Percentiles rank a stretch among this genome's conserved stretches.
These are phyloP conservation scores for Tenthredo scrophulariae DNA, from an alignment of 2,888 invertebrate species.

Conservation along the genomic window DNA sequence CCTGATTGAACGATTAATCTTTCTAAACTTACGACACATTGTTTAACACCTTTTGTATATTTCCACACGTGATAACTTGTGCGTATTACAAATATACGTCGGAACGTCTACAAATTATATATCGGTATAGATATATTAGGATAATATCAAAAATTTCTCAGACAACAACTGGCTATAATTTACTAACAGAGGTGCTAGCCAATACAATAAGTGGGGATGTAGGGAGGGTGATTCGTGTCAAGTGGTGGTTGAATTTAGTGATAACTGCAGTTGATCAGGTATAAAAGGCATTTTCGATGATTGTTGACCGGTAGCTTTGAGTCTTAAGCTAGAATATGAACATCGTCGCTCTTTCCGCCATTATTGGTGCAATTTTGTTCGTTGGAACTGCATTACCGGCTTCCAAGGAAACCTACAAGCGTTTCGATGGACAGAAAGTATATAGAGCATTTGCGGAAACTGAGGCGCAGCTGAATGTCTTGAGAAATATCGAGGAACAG, in stretches of 20 bases:
- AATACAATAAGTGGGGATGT: neutral
- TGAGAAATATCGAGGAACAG: conserved; percentile 40
- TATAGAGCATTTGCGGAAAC: conserved; percentile 46
- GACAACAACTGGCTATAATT: neutral
- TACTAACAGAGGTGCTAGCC: neutral
- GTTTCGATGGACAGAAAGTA: conserved; percentile 48
- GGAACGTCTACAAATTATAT: neutral
- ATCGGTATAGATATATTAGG: neutral
- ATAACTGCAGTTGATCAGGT: conserved; percentile 9
- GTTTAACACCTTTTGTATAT: neutral
- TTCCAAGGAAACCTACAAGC: conserved; percentile 28
- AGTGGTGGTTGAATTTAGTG: neutral
- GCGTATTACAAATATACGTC: neutral
- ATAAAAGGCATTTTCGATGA: conserved; percentile 18
- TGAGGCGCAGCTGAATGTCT: conserved; percentile 29
- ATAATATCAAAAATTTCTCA: neutral
- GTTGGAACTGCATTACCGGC: neutral
- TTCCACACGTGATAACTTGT: neutral
- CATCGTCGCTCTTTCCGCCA: neutral
- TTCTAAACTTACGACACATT: neutral
- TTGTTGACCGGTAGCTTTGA: neutral
- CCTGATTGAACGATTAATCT: neutral
- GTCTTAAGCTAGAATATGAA: conserved; percentile 18
- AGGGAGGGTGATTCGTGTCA: neutral
- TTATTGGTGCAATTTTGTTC: neutral